Conservation (phyloP, 2,113 vertebrate species). For the Nanger granti region DNA sequence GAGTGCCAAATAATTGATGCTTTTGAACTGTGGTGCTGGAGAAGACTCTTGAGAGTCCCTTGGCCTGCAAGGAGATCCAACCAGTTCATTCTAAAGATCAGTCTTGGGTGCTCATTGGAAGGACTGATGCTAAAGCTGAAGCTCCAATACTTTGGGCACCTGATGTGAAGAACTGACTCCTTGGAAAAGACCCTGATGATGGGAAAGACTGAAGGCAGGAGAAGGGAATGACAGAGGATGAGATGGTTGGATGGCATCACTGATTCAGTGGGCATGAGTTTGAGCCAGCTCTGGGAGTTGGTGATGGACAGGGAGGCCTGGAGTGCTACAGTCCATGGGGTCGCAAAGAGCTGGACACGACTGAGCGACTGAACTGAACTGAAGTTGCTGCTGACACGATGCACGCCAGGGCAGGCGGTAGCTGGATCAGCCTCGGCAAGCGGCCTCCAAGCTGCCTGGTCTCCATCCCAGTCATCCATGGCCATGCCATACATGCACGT, state of each 20-base stretch:
- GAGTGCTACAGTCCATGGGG: not conserved
- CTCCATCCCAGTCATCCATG: not conserved
- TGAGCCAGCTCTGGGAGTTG: not conserved
- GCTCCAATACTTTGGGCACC: not conserved
- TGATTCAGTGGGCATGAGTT: not conserved
- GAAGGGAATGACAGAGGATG: not conserved
- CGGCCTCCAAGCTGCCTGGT: not conserved
- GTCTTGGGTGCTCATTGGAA: too few relatives aligned
- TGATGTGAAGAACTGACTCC: not conserved
- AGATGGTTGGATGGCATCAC: not conserved
- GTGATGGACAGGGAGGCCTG: not conserved
- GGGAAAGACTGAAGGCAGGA: not conserved
- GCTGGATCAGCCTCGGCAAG: not conserved
- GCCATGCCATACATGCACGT: not conserved
- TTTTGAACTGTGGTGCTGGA: not conserved
- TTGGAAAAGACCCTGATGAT: not conserved
- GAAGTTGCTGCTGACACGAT: not conserved
- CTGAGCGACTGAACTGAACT: not conserved
- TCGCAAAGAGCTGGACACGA: rapidly evolving
- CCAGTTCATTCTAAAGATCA: not conserved
- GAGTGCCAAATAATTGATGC: not conserved
- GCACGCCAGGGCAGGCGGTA: rapidly evolving
- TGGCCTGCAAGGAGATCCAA: not conserved
- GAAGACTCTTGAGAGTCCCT: not conserved
- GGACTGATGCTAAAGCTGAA: not conserved